These are phyloP conservation scores for Monochamus saltuarius DNA, from an alignment of 1,140 invertebrate genomes.

Conservation along the genomic window DNA sequence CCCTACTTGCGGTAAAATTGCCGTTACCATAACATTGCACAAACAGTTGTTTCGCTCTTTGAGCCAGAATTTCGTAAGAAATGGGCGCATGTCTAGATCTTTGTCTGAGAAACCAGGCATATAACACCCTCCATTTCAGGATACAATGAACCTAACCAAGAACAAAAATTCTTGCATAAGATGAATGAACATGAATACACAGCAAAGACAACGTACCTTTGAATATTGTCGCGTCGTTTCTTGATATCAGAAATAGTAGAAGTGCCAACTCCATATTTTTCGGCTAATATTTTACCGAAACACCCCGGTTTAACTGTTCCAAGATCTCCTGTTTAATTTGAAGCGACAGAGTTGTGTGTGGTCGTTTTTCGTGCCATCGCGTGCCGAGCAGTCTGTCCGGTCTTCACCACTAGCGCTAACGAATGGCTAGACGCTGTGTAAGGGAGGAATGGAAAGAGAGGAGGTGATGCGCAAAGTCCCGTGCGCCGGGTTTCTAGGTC, in stretches of 20 bases:
- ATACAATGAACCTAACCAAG: conserved; percentile 40
- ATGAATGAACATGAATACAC: too few species aligned
- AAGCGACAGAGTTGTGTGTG: conserved; percentile 46
- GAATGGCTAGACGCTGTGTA: too few species aligned
- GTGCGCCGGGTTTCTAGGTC: too few species aligned
- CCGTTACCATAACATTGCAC: conserved; percentile 47
- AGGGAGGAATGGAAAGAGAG: too few species aligned
- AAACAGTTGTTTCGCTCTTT: conserved; percentile 47
- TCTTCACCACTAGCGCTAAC: too few species aligned
- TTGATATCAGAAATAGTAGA: conserved; percentile 33
- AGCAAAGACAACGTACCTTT: conserved; percentile 42
- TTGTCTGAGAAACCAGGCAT: conserved; percentile 44
- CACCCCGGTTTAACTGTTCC: conserved; percentile 10
- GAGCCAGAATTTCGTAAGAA: conserved; percentile 42
- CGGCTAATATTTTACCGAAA: conserved; percentile 30
- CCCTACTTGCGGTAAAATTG: conserved; percentile 46
- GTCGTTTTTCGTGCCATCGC: conserved; percentile 45
- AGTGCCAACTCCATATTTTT: conserved; percentile 26
- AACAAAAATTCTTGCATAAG: too few species aligned
- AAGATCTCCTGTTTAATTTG: conserved; percentile 32
- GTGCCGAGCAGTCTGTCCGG: too few species aligned
- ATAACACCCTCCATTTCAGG: conserved; percentile 43
- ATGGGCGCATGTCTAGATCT: conserved; percentile 44
- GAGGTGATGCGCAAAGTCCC: too few species aligned
- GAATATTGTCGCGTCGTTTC: conserved; percentile 37